Evolutionary conservation across 2,888 invertebrate species (phyloP).

Genomic region (Heterodera filipjevi): DNA sequence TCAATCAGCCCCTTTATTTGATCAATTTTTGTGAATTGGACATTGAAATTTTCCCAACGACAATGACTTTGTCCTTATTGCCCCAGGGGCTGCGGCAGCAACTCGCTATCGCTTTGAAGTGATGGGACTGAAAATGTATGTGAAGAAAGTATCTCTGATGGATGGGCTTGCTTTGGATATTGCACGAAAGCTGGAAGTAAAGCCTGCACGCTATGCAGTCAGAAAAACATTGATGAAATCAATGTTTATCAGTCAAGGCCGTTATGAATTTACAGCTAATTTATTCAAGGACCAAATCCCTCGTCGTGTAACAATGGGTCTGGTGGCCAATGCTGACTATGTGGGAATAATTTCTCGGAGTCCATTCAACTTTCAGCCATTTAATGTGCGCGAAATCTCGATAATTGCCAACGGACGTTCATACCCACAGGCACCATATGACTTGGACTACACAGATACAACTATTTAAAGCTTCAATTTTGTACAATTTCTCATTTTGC

Average conservation of each 20-base stretch:
- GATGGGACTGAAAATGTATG: too few species aligned
- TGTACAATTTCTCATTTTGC: not conserved
- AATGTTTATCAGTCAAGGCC: slow-evolving; percentile 19
- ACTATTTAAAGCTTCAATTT: not conserved
- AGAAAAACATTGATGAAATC: slow-evolving; percentile 28
- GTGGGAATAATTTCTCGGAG: slow-evolving; percentile 17
- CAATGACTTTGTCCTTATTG: not conserved
- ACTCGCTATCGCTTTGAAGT: too few species aligned
- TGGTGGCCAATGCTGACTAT: slow-evolving; percentile 17
- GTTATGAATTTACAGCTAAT: slow-evolving; percentile 21
- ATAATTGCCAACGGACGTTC: too few species aligned
- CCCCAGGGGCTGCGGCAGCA: too few species aligned
- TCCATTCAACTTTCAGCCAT: slow-evolving; percentile 22
- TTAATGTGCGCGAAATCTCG: slow-evolving; percentile 22
- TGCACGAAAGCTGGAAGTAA: slow-evolving; percentile 22
- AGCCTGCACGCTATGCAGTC: slow-evolving; percentile 27
- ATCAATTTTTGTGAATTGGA: too few species aligned
- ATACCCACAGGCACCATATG: too few species aligned
- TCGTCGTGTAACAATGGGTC: slow-evolving; percentile 15
- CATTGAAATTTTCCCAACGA: too few species aligned
- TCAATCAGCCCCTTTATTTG: slow-evolving; percentile 15
- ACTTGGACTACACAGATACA: slow-evolving; percentile 17
- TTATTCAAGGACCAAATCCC: slow-evolving; percentile 21
- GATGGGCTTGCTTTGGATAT: slow-evolving; percentile 28
- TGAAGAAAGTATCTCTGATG: too few species aligned